Evolutionary conservation across 2,113 vertebrate species (phyloP).

Genomic region (Phalacrocorax carbo): DNA sequence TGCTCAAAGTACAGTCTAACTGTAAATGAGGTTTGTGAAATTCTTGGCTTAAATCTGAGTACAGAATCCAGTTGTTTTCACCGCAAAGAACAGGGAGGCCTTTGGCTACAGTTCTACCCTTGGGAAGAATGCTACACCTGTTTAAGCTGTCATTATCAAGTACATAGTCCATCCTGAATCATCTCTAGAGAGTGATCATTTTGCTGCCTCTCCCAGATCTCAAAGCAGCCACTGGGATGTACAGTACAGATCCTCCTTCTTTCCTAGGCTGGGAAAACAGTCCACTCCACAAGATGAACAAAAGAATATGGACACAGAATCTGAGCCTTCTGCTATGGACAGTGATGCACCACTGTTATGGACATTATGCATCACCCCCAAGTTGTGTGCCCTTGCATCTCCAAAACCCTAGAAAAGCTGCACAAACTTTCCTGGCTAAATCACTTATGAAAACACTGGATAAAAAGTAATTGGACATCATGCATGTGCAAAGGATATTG

Average conservation of each 20-base stretch:
- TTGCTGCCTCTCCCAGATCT: background rate
- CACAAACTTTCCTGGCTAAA: background rate
- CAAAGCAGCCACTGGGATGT: background rate
- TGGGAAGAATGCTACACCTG: background rate
- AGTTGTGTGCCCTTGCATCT: background rate
- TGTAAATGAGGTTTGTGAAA: background rate
- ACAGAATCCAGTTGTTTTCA: background rate
- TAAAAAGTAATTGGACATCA: background rate
- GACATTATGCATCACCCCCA: background rate
- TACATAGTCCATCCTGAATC: background rate
- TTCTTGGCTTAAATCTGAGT: background rate
- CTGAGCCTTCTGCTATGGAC: background rate
- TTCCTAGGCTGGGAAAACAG: background rate
- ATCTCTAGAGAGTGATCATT: background rate
- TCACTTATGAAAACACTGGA: background rate
- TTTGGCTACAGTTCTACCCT: background rate
- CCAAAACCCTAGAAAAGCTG: background rate
- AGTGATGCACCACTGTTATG: too few relatives aligned
- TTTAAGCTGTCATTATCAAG: background rate
- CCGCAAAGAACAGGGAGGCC: background rate
- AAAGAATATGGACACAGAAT: background rate
- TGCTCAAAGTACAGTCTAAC: background rate
- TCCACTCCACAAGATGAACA: background rate
- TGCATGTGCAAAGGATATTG: background rate
- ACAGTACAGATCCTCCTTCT: background rate